A percentile compares a stretch with the other conserved stretches of the same genome.
These are phyloP conservation scores for Eumerus sabulonum DNA, from an alignment of 2,888 invertebrate species.

Conservation along the genomic window DNA sequence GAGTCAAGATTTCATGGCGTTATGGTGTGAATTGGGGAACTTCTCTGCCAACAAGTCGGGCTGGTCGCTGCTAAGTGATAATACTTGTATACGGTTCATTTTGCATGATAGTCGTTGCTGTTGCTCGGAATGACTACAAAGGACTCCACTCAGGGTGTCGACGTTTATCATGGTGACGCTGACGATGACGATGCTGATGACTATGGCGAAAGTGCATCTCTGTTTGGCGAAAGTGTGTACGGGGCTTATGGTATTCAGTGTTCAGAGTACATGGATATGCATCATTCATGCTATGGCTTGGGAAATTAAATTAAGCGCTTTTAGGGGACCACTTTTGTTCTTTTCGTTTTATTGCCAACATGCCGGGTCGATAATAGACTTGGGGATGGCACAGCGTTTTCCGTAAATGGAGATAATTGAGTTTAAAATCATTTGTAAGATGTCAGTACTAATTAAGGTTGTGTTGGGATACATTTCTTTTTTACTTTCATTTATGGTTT, in stretches of 20 bases:
- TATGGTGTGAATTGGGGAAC: slow-evolving; percentile 63
- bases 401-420: slow-evolving; percentile 57
- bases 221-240: slow-evolving; percentile 10
- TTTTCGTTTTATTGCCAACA: slow-evolving; percentile 42
- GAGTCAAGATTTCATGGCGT: slow-evolving; percentile 67
- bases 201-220: slow-evolving; percentile 39
- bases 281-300: slow-evolving; percentile 34
- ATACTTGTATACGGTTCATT: slow-evolving; percentile 52
- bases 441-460: slow-evolving; percentile 53
- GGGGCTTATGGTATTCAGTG: neutral
- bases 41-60: slow-evolving; percentile 35
- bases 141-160: slow-evolving; percentile 34
- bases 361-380: slow-evolving; percentile 58
- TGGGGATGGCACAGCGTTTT: slow-evolving; percentile 49
- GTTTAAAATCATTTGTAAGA: slow-evolving; percentile 62
- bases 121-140: slow-evolving; percentile 55
- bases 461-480: slow-evolving; percentile 40
- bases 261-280: neutral
- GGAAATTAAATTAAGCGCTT: slow-evolving; percentile 67
- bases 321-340: slow-evolving; percentile 51
- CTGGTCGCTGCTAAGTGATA: slow-evolving; percentile 50
- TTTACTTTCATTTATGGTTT: slow-evolving; percentile 41
- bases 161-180: neutral
- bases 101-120: slow-evolving; percentile 43
- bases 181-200: too few species aligned